These are phyloP conservation scores for Chymomyza procnemis DNA, from an alignment of 2,888 invertebrate species.

Conservation along the genomic window DNA sequence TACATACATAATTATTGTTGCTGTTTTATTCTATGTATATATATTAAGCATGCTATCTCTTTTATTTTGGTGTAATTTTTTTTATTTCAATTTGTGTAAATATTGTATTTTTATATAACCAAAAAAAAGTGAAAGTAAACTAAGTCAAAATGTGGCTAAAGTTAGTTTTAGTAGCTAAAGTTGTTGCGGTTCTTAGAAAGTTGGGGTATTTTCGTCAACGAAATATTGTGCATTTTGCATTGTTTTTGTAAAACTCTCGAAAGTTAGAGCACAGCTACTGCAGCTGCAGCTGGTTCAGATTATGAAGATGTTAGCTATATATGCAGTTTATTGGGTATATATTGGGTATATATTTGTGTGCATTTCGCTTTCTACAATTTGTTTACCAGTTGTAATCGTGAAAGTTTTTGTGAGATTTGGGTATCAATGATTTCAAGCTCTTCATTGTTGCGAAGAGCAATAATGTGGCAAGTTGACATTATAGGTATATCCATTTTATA, in stretches of 20 bases:
- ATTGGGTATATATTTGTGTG: not conserved
- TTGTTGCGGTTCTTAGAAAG: not conserved
- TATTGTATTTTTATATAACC: constrained; percentile 8
- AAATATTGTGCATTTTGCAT: not conserved
- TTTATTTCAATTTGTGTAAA: no score
- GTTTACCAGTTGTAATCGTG: no score
- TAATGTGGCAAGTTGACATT: no score
- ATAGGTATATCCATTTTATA: no score
- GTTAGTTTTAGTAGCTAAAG: not conserved
- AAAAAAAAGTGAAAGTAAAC: not conserved
- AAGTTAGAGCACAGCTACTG: no score
- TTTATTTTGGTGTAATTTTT: constrained; percentile 1
- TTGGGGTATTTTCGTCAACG: not conserved
- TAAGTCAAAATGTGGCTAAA: not conserved
- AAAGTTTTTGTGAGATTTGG: no score
- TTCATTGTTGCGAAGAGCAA: no score
- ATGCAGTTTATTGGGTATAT: no score
- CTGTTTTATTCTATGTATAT: constrained; percentile 27
- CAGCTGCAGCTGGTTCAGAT: no score
- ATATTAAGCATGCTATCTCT: not conserved
- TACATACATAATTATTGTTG: constrained; percentile 26
- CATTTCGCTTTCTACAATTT: not conserved
- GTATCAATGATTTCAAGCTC: no score
- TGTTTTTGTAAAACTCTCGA: no score
- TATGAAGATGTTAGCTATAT: no score